These are phyloP conservation scores for Clytia hemisphaerica DNA, from an alignment of 30 jellyfish, hydroid and myxozoan genomes.

Conservation along the genomic window DNA sequence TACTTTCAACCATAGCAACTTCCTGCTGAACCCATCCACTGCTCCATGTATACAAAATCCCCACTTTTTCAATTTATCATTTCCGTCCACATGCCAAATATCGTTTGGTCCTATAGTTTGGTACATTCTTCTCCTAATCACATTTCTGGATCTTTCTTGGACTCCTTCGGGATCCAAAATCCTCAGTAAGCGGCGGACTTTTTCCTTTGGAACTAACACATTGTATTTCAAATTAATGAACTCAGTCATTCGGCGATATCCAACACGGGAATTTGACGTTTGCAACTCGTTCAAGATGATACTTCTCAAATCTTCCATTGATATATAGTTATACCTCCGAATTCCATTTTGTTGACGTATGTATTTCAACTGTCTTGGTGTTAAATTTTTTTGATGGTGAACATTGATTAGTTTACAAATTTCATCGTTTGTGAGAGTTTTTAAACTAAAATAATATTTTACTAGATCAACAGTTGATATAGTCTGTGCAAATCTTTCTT, in stretches of 20 bases:
- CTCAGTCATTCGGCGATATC: conserved; percentile 18
- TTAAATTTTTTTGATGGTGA: too few species aligned
- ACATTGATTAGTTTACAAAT: too few species aligned
- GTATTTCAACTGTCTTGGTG: too few species aligned
- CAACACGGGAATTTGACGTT: conserved; percentile 1
- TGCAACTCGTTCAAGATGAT: background rate
- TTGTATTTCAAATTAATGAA: background rate
- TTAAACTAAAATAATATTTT: too few species aligned
- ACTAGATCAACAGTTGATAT: too few species aligned
- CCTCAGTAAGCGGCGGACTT: conserved; percentile 12
- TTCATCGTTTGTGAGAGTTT: too few species aligned
- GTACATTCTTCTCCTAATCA: conserved; percentile 17
- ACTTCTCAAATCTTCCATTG: too few species aligned
- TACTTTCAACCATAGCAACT: conserved; percentile 25
- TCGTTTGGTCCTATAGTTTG: conserved; percentile 4
- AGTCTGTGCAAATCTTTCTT: too few species aligned
- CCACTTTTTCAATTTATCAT: conserved; percentile 29
- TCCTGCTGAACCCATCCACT: conserved; percentile 38
- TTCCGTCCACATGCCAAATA: conserved; percentile 26
- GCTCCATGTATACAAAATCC: conserved; percentile 33
- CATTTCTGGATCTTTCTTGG: background rate
- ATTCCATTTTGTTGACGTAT: too few species aligned
- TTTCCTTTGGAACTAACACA: conserved; percentile 12
- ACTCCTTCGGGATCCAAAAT: conserved; percentile 30
- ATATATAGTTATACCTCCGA: too few species aligned